Percentiles rank a stretch among this genome's conserved stretches.
phyloP scores from a whole-genome alignment of 2,888 invertebrate species.

The Ennomos fuscantarius region DNA sequence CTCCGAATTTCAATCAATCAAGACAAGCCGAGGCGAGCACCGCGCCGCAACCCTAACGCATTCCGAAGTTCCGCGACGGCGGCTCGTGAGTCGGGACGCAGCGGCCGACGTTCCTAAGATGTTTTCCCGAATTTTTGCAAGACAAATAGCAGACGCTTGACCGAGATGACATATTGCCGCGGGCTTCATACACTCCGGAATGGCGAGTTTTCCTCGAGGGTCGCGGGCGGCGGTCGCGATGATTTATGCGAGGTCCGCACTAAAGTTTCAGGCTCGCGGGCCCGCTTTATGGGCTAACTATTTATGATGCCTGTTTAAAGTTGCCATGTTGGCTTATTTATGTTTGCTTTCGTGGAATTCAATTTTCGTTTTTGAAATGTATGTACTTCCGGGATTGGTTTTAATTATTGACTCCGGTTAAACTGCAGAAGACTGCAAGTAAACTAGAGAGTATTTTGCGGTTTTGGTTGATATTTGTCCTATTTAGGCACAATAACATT shows the following conservation, averaged over 20 bases:
- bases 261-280: slow-evolving; percentile 56
- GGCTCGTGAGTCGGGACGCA: slow-evolving; percentile 35
- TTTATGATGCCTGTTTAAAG: slow-evolving; percentile 69
- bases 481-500: too few species aligned
- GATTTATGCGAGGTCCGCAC: slow-evolving; percentile 56
- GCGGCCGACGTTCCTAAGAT: slow-evolving; percentile 72
- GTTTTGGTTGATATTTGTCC: too few species aligned
- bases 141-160: slow-evolving; percentile 78
- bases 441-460: too few species aligned
- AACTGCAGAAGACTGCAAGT: too few species aligned
- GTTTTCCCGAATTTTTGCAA: slow-evolving; percentile 79
- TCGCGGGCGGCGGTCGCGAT: slow-evolving; percentile 41
- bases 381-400: slow-evolving; percentile 29
- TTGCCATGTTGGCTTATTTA: slow-evolving; percentile 54
- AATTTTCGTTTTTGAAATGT: slow-evolving; percentile 43
- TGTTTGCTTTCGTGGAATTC: slow-evolving; percentile 46
- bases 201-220: slow-evolving; percentile 48
- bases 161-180: slow-evolving; percentile 78
- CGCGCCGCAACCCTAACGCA: slow-evolving; percentile 50
- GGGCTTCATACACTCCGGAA: slow-evolving; percentile 69
- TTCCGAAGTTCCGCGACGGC: slow-evolving; percentile 37
- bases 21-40: slow-evolving; percentile 10
- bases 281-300: slow-evolving; percentile 65
- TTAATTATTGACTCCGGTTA: slow-evolving; percentile 12
- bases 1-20: slow-evolving; percentile 41